Evolutionary conservation across 1,140 invertebrate genomes (phyloP), one percentile per base, ranked within the genome.

Genomic region (Eriocheir sinensis): DNA sequence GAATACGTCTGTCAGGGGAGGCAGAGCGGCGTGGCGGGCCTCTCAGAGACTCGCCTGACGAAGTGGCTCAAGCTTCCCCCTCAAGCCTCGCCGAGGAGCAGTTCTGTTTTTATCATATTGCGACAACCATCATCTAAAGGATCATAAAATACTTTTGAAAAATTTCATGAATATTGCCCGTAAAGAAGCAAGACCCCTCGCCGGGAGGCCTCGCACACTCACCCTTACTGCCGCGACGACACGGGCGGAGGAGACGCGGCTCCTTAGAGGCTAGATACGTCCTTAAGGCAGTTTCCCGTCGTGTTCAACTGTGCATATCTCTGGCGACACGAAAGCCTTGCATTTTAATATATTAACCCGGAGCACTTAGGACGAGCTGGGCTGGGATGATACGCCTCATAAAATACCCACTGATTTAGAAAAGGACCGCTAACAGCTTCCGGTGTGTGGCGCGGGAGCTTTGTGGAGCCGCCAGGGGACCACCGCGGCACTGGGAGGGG

Each of bases 231-330:
- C n/a, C 0, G 34, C 15, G 34, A 17, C 36, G 0, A 41, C 17
- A 94, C 80, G 86, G 86, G 86, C 34, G 34, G 27, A 17, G 80
- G 21, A 27, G 41, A 40, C 3, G n/a, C 27, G 8, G n/a, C 3
- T 48, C 53, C 17, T 21, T 15, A 72, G 21, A 21, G 81, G 17
- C 15, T 9, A 72, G 44, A 44, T 92, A 41, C 89, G 94, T 8
- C 94, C 72, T 53, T 91, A 30, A 44, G 40, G 21, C 81, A 40
- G 12, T 81, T 91, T 60, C 81, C 94, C 94, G 89, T 91, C 94
- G 89, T 94, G 94, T 94, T 94, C 94, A 94, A 91, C 94, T 94
- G 94, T 94, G 94, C 94, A 94, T 94, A 94, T 94, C 94, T 94
- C 90, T 91, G 94, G 72, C 89, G 94, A 94, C 94, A 94, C 94